Conservation (phyloP, 2,888 invertebrate species). For the Gastrophysa polygoni region DNA sequence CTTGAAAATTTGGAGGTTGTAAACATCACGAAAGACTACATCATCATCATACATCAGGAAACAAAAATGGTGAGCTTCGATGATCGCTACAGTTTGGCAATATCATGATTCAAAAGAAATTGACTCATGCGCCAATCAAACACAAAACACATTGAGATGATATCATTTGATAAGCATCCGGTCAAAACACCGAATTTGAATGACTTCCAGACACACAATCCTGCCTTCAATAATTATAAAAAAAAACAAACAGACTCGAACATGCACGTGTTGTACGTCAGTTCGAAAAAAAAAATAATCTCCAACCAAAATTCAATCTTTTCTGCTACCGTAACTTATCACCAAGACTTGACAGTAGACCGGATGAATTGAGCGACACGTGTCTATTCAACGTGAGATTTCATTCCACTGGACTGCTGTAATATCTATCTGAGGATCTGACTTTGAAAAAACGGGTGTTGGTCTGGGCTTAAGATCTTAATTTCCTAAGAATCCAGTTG, state of each 20-base stretch:
- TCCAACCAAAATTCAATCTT: constrained; percentile 29
- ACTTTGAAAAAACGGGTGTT: constrained; percentile 12
- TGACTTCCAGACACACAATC: neutral
- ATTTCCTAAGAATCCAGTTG: no score
- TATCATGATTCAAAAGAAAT: neutral
- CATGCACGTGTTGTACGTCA: constrained; percentile 27
- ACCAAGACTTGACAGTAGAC: constrained; percentile 23
- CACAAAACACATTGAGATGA: neutral
- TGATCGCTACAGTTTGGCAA: no score
- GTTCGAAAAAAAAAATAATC: constrained; percentile 17
- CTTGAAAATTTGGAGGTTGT: no score
- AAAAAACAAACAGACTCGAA: neutral
- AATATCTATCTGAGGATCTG: constrained; percentile 6
- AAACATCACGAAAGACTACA: no score
- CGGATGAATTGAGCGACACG: neutral
- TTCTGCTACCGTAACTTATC: constrained; percentile 35
- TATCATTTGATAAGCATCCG: neutral
- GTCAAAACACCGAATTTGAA: neutral
- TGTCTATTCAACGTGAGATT: neutral
- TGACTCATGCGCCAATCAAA: neutral
- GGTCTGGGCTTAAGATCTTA: constrained; percentile 3
- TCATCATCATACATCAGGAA: no score
- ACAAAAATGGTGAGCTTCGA: no score
- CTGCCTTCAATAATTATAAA: neutral
- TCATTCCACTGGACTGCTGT: neutral